Evolutionary conservation across 2,888 invertebrate genomes (phyloP).

Genomic region (Galerucella nymphaeae): DNA sequence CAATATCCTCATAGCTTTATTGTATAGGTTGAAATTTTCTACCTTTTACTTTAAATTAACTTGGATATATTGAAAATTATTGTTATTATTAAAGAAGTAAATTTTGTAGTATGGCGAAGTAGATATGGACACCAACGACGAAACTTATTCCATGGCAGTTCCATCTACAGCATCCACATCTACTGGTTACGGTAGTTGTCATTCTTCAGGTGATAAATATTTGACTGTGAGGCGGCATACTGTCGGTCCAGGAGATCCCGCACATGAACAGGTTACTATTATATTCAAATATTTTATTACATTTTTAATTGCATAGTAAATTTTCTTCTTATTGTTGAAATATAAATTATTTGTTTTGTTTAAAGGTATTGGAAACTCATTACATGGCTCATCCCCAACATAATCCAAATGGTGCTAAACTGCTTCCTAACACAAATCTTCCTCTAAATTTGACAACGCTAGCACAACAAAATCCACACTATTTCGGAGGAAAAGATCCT

Average conservation of each 20-base stretch:
- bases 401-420: conserved; percentile 59
- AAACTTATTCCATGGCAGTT: conserved; percentile 57
- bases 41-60: too few species aligned
- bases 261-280: conserved; percentile 75
- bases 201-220: conserved; percentile 63
- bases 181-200: conserved; percentile 55
- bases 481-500: conserved; percentile 92
- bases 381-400: conserved; percentile 63
- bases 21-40: too few species aligned
- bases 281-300: too few species aligned
- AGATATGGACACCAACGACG: conserved; percentile 64
- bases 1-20: too few species aligned
- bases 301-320: neutral
- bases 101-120: conserved; percentile 68
- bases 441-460: conserved; percentile 86
- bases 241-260: conserved; percentile 91
- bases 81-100: neutral
- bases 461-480: conserved; percentile 84
- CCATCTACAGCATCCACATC: conserved; percentile 53
- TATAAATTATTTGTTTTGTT: conserved; percentile 22
- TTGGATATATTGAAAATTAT: too few species aligned
- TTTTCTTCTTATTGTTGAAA: too few species aligned
- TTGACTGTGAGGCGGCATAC: conserved; percentile 86
- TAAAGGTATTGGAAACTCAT: conserved; percentile 67
- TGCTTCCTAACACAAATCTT: conserved; percentile 83